Percentiles rank a stretch among this genome's conserved stretches.
phyloP scores from a whole-genome alignment of 2,797 vertebrate genomes.

The Enteromius fasciolatus region DNA sequence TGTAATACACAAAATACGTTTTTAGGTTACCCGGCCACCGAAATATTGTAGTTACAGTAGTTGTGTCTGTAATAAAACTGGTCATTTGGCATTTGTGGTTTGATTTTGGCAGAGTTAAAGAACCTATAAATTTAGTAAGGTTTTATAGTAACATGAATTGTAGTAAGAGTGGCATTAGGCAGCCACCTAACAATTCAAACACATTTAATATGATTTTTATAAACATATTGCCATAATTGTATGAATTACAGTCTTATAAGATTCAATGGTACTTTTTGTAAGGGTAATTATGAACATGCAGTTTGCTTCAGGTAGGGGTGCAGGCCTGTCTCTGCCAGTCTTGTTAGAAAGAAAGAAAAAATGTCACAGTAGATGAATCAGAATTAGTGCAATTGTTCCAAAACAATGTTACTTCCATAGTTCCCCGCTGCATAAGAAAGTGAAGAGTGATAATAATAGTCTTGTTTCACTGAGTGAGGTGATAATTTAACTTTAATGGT shows the following conservation, averaged over 20 bases:
- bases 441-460: constrained; percentile 56
- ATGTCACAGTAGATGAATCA: constrained; percentile 19
- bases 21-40: no score
- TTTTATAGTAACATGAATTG: neutral
- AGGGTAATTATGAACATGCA: neutral
- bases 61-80: neutral
- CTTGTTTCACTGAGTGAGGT: constrained; percentile 52
- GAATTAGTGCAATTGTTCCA: constrained; percentile 50
- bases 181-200: neutral
- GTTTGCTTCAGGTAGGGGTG: neutral
- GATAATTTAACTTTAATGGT: constrained; percentile 61
- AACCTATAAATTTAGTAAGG: neutral
- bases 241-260: neutral
- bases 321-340: constrained; percentile 15
- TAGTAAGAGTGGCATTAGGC: neutral
- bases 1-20: neutral
- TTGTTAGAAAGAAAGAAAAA: constrained; percentile 36
- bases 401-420: constrained; percentile 56
- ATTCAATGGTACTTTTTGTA: neutral
- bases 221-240: neutral
- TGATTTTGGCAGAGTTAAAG: neutral
- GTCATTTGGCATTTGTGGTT: neutral
- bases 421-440: constrained; percentile 48
- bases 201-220: neutral
- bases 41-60: neutral